These are phyloP conservation scores for Austrofundulus limnaeus DNA, from an alignment of 2,113 vertebrate genomes.

Conservation along the genomic window DNA sequence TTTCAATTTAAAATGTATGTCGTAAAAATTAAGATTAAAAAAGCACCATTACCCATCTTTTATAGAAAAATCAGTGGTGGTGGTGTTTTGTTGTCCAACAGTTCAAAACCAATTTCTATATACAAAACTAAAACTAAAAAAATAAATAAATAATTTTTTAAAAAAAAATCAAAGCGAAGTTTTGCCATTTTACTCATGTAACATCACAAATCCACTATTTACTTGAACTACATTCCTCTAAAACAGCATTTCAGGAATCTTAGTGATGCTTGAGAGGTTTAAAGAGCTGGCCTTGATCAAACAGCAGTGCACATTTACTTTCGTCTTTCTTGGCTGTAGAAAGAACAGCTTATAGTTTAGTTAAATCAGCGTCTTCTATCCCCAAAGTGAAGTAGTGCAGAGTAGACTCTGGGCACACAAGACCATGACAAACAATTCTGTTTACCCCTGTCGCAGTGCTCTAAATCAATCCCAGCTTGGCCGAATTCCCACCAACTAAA, in stretches of 20 bases:
- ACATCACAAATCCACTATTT: too few species aligned
- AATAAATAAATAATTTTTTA: too few species aligned
- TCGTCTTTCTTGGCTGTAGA: slow-evolving; percentile 39
- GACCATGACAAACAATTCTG: slow-evolving; percentile 73
- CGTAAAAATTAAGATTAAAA: too few species aligned
- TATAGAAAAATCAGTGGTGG: too few species aligned
- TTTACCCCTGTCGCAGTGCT: slow-evolving; percentile 72
- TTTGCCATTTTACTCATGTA: too few species aligned
- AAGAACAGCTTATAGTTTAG: slow-evolving; percentile 51
- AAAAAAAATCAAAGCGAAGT: too few species aligned
- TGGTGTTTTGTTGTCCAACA: too few species aligned
- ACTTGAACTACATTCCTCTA: not conserved
- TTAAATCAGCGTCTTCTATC: slow-evolving; percentile 66
- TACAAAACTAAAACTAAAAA: too few species aligned
- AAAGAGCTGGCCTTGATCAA: slow-evolving; percentile 33
- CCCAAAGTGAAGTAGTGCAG: slow-evolving; percentile 59
- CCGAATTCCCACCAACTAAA: slow-evolving; percentile 66
- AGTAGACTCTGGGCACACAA: slow-evolving; percentile 33
- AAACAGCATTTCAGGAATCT: slow-evolving; percentile 13
- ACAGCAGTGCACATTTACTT: slow-evolving; percentile 39
- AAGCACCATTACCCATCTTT: too few species aligned
- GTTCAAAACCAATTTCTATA: too few species aligned
- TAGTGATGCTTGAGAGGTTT: slow-evolving; percentile 15
- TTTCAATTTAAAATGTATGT: too few species aligned
- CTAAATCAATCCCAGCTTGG: slow-evolving; percentile 73